Evolutionary conservation across 2,888 invertebrate species (phyloP), one percentile per base, ranked within the genome.

Genomic region (Biston betularia): DNA sequence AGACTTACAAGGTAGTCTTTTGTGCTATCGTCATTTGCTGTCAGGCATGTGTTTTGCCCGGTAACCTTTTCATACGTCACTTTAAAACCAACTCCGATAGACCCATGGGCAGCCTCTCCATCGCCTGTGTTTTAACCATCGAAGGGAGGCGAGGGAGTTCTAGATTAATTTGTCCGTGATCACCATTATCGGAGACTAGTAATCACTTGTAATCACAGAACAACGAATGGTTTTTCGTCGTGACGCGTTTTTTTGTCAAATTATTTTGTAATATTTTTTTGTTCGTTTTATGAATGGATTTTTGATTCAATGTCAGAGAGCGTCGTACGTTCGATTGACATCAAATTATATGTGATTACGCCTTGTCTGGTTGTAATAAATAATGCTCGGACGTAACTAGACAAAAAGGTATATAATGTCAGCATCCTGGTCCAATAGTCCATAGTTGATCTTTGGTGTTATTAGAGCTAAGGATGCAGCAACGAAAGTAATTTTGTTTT

Each of bases 1-100:
- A 87, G 86, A 89, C 89, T 88, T 81, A 87, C 90, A 90, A 92
- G 92, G 92, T 90, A 91, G 89, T 85, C 92, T 90, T 92, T 92
- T 92, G 89, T 91, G 80, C 78, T 81, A 83, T 81, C 89, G 84
- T 90, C 90, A 89, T 84, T 83, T 85, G 65, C 72, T 86, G 88
- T 87, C 88, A 86, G 89, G 80, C 83, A 75, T 79, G 71, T 87
- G 87, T 89, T 88, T 87, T 88, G 86, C 82, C 76, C 76, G 72
- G 82, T 88, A 89, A 88, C 89, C 87, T 89, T 89, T 85, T 76
- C 79, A 80, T 74, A 77, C 73, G 75, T 79, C 77, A 79, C 56
- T 75, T 45, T 72, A 72, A 52, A 44, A 61, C 78, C 84, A 83
- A 48, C 85, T 74, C 58, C 68, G 50, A 75, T 74, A 72, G 68